phyloP scores from a whole-genome alignment of 2,888 invertebrate genomes.

The Andrena dorsata region DNA sequence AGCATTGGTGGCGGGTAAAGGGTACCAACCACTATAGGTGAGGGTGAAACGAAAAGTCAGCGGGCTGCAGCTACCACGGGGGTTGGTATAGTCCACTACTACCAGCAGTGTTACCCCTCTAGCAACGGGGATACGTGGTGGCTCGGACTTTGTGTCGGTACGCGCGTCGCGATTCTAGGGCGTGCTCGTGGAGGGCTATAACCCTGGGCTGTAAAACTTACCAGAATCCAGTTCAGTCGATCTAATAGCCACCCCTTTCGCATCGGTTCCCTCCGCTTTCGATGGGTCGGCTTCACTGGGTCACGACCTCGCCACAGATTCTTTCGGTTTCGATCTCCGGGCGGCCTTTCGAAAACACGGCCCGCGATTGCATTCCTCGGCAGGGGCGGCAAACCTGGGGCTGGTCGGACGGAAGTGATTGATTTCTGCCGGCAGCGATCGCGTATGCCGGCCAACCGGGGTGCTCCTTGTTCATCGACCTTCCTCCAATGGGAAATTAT shows the following conservation, averaged over 20 bases:
- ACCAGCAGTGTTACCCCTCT: slow-evolving; percentile 43
- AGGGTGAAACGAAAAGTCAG: slow-evolving; percentile 71
- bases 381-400: slow-evolving; percentile 3
- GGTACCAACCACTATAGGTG: slow-evolving; percentile 62
- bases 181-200: slow-evolving; percentile 63
- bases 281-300: slow-evolving; percentile 63
- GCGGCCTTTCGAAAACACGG: slow-evolving; percentile 28
- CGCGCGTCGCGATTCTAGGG: slow-evolving; percentile 54
- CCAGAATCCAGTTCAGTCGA: slow-evolving; percentile 73
- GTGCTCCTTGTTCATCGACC: not conserved
- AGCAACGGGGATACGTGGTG: slow-evolving; percentile 55
- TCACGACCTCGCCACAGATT: slow-evolving; percentile 66
- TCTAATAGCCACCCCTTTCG: slow-evolving; percentile 57
- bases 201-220: slow-evolving; percentile 75
- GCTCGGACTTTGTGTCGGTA: slow-evolving; percentile 52
- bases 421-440: not conserved
- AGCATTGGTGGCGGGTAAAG: slow-evolving; percentile 40
- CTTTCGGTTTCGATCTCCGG: slow-evolving; percentile 51
- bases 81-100: slow-evolving; percentile 42
- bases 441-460: not conserved
- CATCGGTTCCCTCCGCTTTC: slow-evolving; percentile 54
- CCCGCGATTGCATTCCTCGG: slow-evolving; percentile 27
- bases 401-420: slow-evolving; percentile 6
- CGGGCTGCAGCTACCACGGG: slow-evolving; percentile 55
- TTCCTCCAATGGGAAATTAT: not conserved